These are phyloP conservation scores for Calidris pugnax DNA, from an alignment of 2,113 vertebrate species.

Conservation along the genomic window DNA sequence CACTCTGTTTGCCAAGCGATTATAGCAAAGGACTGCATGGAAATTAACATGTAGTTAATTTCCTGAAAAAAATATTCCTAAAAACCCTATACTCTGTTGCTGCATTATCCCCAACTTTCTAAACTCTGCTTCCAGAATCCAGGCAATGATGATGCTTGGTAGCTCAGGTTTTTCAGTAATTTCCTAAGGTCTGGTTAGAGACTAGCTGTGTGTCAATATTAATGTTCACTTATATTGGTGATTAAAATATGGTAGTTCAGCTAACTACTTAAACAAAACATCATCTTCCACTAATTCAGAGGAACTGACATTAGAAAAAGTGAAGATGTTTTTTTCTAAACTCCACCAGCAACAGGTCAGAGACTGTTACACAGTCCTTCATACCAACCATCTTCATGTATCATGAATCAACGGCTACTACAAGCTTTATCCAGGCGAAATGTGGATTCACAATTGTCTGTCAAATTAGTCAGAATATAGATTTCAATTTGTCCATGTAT, in stretches of 20 bases:
- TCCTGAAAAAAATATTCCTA: no score
- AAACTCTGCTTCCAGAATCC: neutral
- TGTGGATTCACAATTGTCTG: neutral
- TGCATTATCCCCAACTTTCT: neutral
- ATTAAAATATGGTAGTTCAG: neutral
- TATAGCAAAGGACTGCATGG: neutral
- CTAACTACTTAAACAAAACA: neutral
- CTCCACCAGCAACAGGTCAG: neutral
- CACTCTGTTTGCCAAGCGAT: neutral
- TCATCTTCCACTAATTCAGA: neutral
- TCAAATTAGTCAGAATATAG: neutral
- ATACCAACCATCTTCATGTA: neutral
- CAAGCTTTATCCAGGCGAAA: neutral
- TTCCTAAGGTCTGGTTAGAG: neutral
- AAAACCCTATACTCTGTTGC: neutral
- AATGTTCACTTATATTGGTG: neutral
- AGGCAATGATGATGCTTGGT: neutral
- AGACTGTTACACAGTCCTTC: neutral
- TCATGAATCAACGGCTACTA: neutral
- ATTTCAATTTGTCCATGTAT: neutral
- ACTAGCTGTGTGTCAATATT: neutral
- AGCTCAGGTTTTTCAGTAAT: neutral
- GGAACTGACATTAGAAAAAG: neutral
- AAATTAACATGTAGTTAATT: neutral
- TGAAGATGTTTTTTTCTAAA: neutral